Conservation (phyloP, 1,140 invertebrate species). For the Teleogryllus occipitalis region DNA sequence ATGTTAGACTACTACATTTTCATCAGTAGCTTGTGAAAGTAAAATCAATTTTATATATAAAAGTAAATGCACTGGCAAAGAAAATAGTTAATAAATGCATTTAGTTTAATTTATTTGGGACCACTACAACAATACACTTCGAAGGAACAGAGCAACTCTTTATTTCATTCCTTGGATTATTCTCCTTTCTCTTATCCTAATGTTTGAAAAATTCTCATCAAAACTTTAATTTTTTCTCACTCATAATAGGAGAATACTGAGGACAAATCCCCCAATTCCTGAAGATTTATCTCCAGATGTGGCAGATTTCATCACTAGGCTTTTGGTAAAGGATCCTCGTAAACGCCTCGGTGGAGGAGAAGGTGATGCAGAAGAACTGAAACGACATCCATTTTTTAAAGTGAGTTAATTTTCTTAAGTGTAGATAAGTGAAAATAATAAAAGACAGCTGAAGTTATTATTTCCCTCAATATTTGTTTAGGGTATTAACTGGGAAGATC, state of each 20-base stretch:
- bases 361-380: constrained; percentile 72
- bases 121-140: too few species aligned
- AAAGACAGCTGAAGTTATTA: background rate
- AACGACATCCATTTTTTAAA: constrained; percentile 77
- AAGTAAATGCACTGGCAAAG: too few species aligned
- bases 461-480: constrained; percentile 27
- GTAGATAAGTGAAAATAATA: background rate
- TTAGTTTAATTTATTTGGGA: too few species aligned
- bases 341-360: constrained; percentile 74
- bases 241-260: constrained; percentile 63
- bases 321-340: constrained; percentile 83
- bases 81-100: too few species aligned
- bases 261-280: constrained; percentile 78
- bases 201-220: too few species aligned
- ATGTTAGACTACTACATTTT: too few species aligned
- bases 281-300: constrained; percentile 52
- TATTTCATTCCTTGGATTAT: too few species aligned
- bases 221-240: background rate
- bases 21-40: too few species aligned
- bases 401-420: constrained; percentile 30
- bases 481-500: constrained; percentile 65
- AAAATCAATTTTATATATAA: too few species aligned
- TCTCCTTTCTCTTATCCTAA: too few species aligned
- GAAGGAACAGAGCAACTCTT: too few species aligned
- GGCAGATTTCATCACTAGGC: constrained; percentile 57